Percentiles rank a stretch among this genome's conserved stretches.
Evolutionary conservation across 37 sponge, comb jelly and placozoan genomes (phyloP).

Genomic region (Hexactinellida sp.): DNA sequence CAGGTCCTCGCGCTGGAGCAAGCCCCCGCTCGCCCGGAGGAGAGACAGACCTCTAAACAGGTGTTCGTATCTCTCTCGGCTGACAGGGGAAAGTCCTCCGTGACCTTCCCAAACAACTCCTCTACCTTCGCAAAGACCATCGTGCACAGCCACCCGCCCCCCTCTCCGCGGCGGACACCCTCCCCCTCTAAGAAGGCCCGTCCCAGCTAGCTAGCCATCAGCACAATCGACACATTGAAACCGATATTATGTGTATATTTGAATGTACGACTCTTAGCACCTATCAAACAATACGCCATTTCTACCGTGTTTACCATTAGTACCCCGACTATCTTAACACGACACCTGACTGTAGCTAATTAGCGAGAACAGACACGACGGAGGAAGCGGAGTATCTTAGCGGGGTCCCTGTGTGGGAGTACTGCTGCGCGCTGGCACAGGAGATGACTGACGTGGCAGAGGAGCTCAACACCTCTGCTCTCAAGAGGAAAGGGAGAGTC

Average conservation of each 20-base stretch:
- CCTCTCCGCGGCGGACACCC: not conserved
- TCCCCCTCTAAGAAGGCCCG: not conserved
- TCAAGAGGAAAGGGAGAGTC: not conserved
- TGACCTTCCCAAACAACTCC: not conserved
- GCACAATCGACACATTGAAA: not conserved
- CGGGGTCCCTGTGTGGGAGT: slow-evolving; percentile 5
- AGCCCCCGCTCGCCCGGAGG: not conserved
- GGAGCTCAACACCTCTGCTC: not conserved
- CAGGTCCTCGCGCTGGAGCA: not conserved
- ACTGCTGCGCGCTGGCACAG: not conserved
- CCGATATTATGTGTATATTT: not conserved
- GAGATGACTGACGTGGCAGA: not conserved
- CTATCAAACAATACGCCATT: not conserved
- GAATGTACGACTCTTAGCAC: not conserved
- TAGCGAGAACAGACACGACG: not conserved
- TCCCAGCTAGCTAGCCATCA: not conserved
- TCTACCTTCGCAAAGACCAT: not conserved
- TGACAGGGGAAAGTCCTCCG: not conserved
- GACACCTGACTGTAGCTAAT: too few species aligned
- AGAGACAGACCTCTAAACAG: not conserved
- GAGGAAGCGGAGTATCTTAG: slow-evolving; percentile 1
- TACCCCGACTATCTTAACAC: too few species aligned
- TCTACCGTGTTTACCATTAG: too few species aligned
- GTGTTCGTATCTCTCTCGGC: not conserved
- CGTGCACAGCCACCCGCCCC: not conserved